Base-by-base conservation (phyloP, 2,888 invertebrate genomes). In the Drosophila percnosoma region DNA sequence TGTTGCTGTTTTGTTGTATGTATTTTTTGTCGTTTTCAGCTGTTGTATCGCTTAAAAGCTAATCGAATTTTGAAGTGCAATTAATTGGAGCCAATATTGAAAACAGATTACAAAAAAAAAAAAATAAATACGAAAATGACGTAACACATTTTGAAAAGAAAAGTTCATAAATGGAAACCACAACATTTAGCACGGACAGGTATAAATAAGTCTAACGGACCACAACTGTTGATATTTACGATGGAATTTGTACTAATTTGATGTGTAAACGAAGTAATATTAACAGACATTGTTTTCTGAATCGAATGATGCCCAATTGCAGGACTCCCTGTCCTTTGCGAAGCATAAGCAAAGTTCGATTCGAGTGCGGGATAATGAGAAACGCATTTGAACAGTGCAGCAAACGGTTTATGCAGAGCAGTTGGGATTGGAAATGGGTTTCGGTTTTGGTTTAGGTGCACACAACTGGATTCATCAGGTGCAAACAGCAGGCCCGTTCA, bases 31-130 rank as follows among this genome's bases (percentile, higher is more conserved):
- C 51, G 51, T 80, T 83, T 68, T 70, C 62, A 75, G 78, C 79
- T 75, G 73, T 86, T 68, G 73, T 80, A 86, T 72, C 42, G 70
- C 88, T 85, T 85, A 83, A 67, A 62, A 52, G 66, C 86, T 85
- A 88, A 83, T 82, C 78, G 86, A 87, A 86, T 84, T 72, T 57
- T 68, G 73, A 77, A 75, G 85, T 85, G 85, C 85, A 85, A 72
- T 87, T 85, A 85, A 75, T 78, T 84, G 58, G 64, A 84, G 87
- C 84, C 87, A 85, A 84, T 84, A 71, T 84, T 63, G 27, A 80
- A 74, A 69, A 58, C 4, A 60, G 69, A 65, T 42, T 49, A 48
- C 52, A 59, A 51, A 31, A 63, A 66, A 59, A 51, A 51, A 59
- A 59, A 31, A 63, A 66, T 4, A 51, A 52, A 57, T 21, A 21